Evolutionary conservation across 2,888 invertebrate genomes (phyloP).

Genomic region (Conops quadrifasciatus): DNA sequence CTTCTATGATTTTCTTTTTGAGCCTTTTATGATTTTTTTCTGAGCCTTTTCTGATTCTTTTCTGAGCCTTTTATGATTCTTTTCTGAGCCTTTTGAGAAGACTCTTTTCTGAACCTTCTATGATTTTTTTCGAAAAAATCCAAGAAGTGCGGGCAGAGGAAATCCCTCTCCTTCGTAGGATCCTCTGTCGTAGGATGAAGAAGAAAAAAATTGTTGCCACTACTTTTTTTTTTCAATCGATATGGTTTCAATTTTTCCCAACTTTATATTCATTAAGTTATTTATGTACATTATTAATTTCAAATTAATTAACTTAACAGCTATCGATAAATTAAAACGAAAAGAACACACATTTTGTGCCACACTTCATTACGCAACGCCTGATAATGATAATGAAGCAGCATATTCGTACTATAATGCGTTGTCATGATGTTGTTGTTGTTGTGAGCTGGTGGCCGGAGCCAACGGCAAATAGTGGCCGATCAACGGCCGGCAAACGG

Average conservation of each 20-base stretch:
- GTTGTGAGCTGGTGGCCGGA: neutral
- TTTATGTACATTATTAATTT: conserved; percentile 20
- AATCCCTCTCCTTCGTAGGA: too few relatives aligned
- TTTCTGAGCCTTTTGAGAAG: too few relatives aligned
- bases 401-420: neutral
- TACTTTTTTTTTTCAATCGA: neutral
- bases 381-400: conserved; percentile 4
- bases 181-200: too few relatives aligned
- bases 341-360: conserved; percentile 17
- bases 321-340: conserved; percentile 20
- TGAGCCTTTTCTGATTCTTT: too few relatives aligned
- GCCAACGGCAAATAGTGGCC: neutral
- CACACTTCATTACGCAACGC: conserved; percentile 26
- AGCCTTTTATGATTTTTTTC: too few relatives aligned
- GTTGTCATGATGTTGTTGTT: conserved; percentile 4
- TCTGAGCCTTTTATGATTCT: too few relatives aligned
- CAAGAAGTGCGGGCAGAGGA: too few relatives aligned
- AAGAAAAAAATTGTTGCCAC: too few relatives aligned
- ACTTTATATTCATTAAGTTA: neutral
- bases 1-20: too few relatives aligned
- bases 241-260: neutral
- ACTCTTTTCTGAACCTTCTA: too few relatives aligned
- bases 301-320: conserved; percentile 26
- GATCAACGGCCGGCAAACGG: too few relatives aligned
- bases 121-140: too few relatives aligned